Evolutionary conservation across 2,888 invertebrate species (phyloP).

Genomic region (Hymenopus coronatus): DNA sequence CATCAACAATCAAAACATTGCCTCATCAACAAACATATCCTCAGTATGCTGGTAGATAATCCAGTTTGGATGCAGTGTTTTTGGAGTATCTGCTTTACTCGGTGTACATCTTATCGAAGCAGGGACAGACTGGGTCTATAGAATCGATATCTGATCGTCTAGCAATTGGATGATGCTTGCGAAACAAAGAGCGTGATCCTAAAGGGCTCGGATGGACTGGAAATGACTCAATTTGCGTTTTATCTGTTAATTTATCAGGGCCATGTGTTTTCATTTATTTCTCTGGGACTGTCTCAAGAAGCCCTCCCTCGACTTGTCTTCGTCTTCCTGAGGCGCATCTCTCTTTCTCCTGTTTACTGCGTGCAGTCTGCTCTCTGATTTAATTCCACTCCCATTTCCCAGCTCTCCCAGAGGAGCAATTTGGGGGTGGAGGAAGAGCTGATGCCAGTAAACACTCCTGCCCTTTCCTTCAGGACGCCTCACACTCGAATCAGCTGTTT

Average conservation of each 20-base stretch:
- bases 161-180: neutral
- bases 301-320: neutral
- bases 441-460: slow-evolving; percentile 19
- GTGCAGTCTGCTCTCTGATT: slow-evolving; percentile 22
- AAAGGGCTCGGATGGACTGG: neutral
- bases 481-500: neutral
- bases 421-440: slow-evolving; percentile 8
- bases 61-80: too few relatives aligned
- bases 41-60: too few relatives aligned
- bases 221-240: slow-evolving; percentile 14
- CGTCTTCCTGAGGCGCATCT: neutral
- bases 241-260: slow-evolving; percentile 16
- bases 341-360: neutral
- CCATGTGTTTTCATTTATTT: slow-evolving; percentile 11
- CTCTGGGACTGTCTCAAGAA: neutral
- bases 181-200: neutral
- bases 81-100: too few relatives aligned
- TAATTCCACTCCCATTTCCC: slow-evolving; percentile 22
- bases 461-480: neutral
- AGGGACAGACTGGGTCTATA: neutral
- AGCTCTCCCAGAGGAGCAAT: slow-evolving; percentile 23
- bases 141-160: neutral
- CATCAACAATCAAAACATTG: too few relatives aligned
- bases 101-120: too few relatives aligned
- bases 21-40: too few relatives aligned